Base-by-base conservation (phyloP, 2,888 invertebrate genomes). In the Taphrorychus bicolor region DNA sequence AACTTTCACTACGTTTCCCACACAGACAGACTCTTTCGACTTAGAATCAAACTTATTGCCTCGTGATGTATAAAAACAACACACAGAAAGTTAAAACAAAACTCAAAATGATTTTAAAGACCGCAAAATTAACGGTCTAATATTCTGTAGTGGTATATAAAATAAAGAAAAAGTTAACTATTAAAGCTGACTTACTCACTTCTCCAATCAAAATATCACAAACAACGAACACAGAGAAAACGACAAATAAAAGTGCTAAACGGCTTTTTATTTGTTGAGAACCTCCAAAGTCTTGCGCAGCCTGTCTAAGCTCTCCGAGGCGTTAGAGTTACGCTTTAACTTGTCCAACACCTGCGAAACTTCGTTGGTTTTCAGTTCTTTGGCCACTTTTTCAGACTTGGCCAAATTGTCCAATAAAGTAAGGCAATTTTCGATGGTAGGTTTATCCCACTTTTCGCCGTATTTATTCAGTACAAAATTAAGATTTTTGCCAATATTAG, bases 401-500 rank as follows among this genome's bases (percentile, higher is more conserved):
- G 74, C 62, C 56, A 81, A 69, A 58, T 75, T 72, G 62, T 81
- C 79, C 24, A 82, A 64, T 41, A 82, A 74, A n/a, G 74, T 74
- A 18, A 80, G 53, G 48, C 81, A 72, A 72, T 81, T 82, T 51
- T 77, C 77, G 21, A 79, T 75, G 3, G 78, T 80, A 52, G 77
- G 77, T 61, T 73, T 70, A 49, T 80, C 78, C 75, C 80, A 77
- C 73, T 80, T 81, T 32, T 81, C 80, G 48, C 77, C 75, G 62
- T 80, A 81, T 70, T 79, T 80, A 52, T 72, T 77, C 49, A 81
- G 66, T 21, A 79, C 74, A 69, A 80, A 80, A 58, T 70, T 70
- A n/a, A 81, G 60, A 73, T 79, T 75, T 74, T 81, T 80, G 14
- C 79, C 80, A 45, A 81, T 74, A 65, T 79, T 76, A 0, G 80